These are phyloP conservation scores for Toxotes lorentzi DNA, from an alignment of 2,797 vertebrate genomes.

Conservation along the genomic window DNA sequence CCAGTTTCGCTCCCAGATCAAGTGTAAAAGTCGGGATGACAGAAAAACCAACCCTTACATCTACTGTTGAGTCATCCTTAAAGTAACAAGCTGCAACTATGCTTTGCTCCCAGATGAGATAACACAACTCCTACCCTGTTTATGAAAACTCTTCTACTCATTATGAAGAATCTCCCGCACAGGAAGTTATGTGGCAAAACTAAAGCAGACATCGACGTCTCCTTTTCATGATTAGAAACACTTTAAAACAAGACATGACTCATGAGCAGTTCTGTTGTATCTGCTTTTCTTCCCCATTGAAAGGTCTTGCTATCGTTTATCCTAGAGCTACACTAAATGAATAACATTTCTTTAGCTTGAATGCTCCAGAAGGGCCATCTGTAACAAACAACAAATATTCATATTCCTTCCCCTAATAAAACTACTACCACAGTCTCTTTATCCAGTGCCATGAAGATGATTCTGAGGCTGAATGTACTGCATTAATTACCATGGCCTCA, in stretches of 20 bases:
- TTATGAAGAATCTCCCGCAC: slow-evolving; percentile 5
- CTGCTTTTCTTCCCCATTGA: slow-evolving; percentile 1
- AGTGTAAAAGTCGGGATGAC: slow-evolving; percentile 1
- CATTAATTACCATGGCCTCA: slow-evolving; percentile 25
- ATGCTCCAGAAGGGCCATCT: neutral
- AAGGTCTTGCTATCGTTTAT: slow-evolving; percentile 10
- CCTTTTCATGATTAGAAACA: slow-evolving; percentile 12
- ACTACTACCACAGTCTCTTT: neutral
- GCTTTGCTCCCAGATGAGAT: slow-evolving; percentile 10
- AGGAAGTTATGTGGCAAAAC: slow-evolving; percentile 1
- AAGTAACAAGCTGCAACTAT: neutral
- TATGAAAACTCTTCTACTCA: neutral
- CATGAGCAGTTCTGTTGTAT: neutral
- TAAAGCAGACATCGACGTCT: neutral
- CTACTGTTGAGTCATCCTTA: slow-evolving; percentile 1
- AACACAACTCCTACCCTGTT: neutral
- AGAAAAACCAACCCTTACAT: neutral
- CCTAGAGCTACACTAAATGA: slow-evolving; percentile 12
- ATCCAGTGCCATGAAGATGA: slow-evolving; percentile 3
- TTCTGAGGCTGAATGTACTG: slow-evolving; percentile 7
- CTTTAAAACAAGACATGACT: slow-evolving; percentile 3
- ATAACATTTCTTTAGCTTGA: slow-evolving; percentile 26
- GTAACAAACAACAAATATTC: slow-evolving; percentile 29
- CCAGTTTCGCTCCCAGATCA: slow-evolving; percentile 26
- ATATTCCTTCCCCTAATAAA: neutral